These are phyloP conservation scores for Holacanthus passer DNA, from an alignment of 2,113 vertebrate species.

Conservation along the genomic window DNA sequence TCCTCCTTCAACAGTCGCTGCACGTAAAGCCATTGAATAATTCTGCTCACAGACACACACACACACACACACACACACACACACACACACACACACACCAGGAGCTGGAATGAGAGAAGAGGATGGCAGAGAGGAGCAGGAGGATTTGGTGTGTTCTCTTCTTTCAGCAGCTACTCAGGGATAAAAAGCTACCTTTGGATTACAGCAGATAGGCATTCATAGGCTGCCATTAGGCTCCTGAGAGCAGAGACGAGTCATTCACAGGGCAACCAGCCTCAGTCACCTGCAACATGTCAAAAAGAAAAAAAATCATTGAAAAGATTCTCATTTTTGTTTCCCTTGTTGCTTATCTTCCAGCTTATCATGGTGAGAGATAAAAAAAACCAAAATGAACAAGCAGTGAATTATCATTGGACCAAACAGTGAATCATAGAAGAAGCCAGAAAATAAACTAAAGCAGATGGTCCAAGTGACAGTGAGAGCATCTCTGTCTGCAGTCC, in stretches of 20 bases:
- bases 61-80: constrained; percentile 22
- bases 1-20: constrained; percentile 27
- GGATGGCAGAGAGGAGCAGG: constrained; percentile 4
- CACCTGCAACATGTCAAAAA: neutral
- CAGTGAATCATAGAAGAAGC: constrained; percentile 7
- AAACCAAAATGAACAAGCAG: constrained; percentile 36
- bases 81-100: constrained; percentile 22
- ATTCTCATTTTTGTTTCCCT: neutral
- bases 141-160: constrained; percentile 45
- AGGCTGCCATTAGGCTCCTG: constrained; percentile 36
- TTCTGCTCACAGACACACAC: constrained; percentile 17
- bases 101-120: constrained; percentile 8
- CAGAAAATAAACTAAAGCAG: constrained; percentile 41
- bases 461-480: constrained; percentile 56
- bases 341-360: neutral
- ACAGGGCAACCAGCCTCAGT: constrained; percentile 6
- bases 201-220: constrained; percentile 44
- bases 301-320: too few species aligned
- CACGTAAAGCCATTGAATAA: constrained; percentile 50
- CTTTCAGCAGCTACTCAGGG: constrained; percentile 42
- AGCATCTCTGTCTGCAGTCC: constrained; percentile 39
- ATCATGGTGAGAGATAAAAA: constrained; percentile 1
- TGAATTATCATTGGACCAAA: constrained; percentile 14
- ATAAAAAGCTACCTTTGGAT: constrained; percentile 50
- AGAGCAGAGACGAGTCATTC: constrained; percentile 21